Percentiles rank a stretch among this genome's conserved stretches.
Evolutionary conservation across 2,113 vertebrate genomes (phyloP).

Genomic region (Tylochromis polylepis): DNA sequence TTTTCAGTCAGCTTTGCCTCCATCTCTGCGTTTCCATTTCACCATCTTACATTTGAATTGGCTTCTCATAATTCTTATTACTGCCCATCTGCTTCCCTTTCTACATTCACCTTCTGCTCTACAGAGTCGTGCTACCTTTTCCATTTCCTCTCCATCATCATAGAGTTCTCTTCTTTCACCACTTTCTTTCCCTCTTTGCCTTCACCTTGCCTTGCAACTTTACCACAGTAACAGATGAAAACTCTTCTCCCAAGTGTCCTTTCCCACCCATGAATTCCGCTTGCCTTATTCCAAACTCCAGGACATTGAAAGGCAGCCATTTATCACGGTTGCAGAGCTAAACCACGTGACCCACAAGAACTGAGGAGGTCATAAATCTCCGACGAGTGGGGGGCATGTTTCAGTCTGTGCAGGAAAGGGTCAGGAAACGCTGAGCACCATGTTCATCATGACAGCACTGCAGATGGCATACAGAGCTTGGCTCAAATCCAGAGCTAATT

Average conservation of each 20-base stretch:
- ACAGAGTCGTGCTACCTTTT: background rate
- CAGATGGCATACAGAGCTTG: slow-evolving; percentile 35
- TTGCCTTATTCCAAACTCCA: slow-evolving; percentile 40
- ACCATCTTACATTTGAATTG: background rate
- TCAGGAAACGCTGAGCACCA: slow-evolving; percentile 45
- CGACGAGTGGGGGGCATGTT: slow-evolving; percentile 31
- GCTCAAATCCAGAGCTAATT: slow-evolving; percentile 37
- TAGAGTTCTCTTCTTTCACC: background rate
- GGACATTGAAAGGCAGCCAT: slow-evolving; percentile 41
- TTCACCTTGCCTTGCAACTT: slow-evolving; percentile 1
- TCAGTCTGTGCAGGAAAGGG: slow-evolving; percentile 32
- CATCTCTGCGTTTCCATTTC: background rate
- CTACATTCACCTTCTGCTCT: background rate
- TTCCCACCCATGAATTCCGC: slow-evolving; percentile 36
- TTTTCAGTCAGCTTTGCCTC: background rate
- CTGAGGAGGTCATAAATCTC: slow-evolving; percentile 53
- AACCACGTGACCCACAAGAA: background rate
- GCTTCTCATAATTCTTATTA: background rate
- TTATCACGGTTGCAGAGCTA: slow-evolving; percentile 33
- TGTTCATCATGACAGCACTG: slow-evolving; percentile 40
- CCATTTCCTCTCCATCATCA: background rate
- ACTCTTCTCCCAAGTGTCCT: slow-evolving; percentile 32
- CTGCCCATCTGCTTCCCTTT: background rate
- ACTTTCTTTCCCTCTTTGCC: background rate
- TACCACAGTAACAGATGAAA: slow-evolving; percentile 7